A percentile compares a stretch with the other conserved stretches of the same genome.
phyloP scores from a whole-genome alignment of 2,888 invertebrate genomes.

The Hipparchia semele region DNA sequence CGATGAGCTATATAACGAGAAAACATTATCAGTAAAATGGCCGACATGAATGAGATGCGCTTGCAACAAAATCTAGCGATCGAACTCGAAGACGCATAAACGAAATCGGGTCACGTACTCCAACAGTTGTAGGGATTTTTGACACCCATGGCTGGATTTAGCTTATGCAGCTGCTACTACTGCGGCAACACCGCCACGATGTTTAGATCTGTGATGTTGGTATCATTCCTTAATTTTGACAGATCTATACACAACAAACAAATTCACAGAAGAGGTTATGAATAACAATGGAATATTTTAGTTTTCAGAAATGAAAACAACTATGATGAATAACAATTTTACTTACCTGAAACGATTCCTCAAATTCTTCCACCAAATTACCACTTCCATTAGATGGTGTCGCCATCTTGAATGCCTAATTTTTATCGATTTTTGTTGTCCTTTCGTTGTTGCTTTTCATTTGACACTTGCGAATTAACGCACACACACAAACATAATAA shows the following conservation, averaged over 20 bases:
- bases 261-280: conserved; percentile 56
- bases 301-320: conserved; percentile 23
- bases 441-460: conserved; percentile 29
- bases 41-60: conserved; percentile 76
- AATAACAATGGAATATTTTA: conserved; percentile 42
- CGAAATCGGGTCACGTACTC: conserved; percentile 77
- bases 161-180: conserved; percentile 70
- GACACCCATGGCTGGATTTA: conserved; percentile 51
- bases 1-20: conserved; percentile 62
- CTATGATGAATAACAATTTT: conserved; percentile 7
- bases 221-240: conserved; percentile 58
- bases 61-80: conserved; percentile 64
- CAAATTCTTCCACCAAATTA: conserved; percentile 94
- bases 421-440: conserved; percentile 36
- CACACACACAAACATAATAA: conserved; percentile 22
- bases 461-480: conserved; percentile 38
- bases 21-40: conserved; percentile 81
- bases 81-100: conserved; percentile 68
- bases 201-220: conserved; percentile 65
- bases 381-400: conserved; percentile 92
- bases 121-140: conserved; percentile 51
- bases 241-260: conserved; percentile 44
- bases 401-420: conserved; percentile 80
- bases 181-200: conserved; percentile 60
- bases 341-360: conserved; percentile 93